Base-by-base conservation (phyloP, 30 jellyfish, hydroid and myxozoan species). In the Aurelia sp. region DNA sequence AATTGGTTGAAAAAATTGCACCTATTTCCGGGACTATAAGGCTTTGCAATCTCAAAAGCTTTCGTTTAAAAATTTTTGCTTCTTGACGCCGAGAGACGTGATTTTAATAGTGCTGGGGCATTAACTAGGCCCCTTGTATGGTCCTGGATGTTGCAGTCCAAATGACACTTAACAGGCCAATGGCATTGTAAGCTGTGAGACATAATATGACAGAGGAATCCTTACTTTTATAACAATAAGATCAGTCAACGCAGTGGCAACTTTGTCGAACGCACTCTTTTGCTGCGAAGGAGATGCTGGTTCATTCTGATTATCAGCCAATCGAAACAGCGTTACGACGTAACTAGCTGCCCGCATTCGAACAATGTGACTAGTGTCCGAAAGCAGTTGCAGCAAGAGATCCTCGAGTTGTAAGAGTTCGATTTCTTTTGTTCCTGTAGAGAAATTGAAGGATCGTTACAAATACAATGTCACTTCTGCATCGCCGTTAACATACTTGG, bases 241-340 rank as follows among this genome's bases (percentile, higher is more conserved):
- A 8, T 84, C 93, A 8, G 93, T 72, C 5, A 84, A 74, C 68
- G 93, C 93, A 22, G 63, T 76, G 57, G 93, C 86, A 35, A 84
- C 88, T 72, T 84, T 84, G 44, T 84, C 76, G 35, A 71, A 84
- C 10, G 80, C 93, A 7, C 27, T 19, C 13, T 50, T 31, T 22
- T 84, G 88, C 67, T 73, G 87, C 22, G 66, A 19, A 19, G 91
- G 83, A 69, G 85, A 52, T 8, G 60, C 73, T 30, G 82, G 76
- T 21, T 38, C 58, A 8, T 61, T 19, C 52, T n/a, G 65, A 57
- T 72, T 31, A 9, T 52, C n/a, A 30, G 64, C 10, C 5, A 60
- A 60, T 17, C 35, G 87, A 44, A 84, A 84, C 19, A 84, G 52
- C n/a, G 21, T 72, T 27, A 67, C 33, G 19, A 84, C 88, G 69